These are phyloP conservation scores for Polypedilum vanderplanki DNA, from an alignment of 1,140 invertebrate genomes.

Conservation along the genomic window DNA sequence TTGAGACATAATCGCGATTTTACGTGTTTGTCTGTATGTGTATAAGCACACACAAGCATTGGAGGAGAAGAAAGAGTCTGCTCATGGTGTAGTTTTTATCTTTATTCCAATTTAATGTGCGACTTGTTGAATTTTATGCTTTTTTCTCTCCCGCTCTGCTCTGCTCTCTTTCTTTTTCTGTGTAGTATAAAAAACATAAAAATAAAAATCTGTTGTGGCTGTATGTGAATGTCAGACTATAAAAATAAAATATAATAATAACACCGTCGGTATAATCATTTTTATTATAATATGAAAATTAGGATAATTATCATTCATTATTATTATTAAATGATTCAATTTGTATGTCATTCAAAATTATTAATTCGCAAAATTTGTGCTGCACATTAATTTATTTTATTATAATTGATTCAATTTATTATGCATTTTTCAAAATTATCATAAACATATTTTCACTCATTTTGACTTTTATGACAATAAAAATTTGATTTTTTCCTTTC, in stretches of 20 bases:
- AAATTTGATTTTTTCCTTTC: too few relatives aligned
- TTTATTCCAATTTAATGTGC: conserved; percentile 22
- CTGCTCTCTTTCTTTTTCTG: background rate
- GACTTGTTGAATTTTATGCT: conserved; percentile 26
- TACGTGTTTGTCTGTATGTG: background rate
- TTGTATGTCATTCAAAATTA: conserved; percentile 2
- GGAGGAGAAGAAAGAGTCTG: background rate
- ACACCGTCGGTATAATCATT: background rate
- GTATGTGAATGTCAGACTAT: background rate
- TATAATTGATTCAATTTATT: too few relatives aligned
- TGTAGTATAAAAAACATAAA: background rate
- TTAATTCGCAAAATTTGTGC: background rate
- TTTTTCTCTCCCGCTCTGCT: background rate
- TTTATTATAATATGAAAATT: background rate
- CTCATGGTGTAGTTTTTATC: conserved; percentile 2
- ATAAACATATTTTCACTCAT: too few relatives aligned
- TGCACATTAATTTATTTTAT: too few relatives aligned
- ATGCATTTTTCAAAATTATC: too few relatives aligned
- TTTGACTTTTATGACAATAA: too few relatives aligned
- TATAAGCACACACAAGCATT: background rate
- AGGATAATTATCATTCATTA: conserved; percentile 10
- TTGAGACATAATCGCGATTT: background rate
- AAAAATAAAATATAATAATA: background rate
- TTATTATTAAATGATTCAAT: conserved; percentile 9
- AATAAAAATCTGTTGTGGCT: background rate